Base-by-base conservation (phyloP, 2,113 vertebrate genomes). In the Tachycineta bicolor region DNA sequence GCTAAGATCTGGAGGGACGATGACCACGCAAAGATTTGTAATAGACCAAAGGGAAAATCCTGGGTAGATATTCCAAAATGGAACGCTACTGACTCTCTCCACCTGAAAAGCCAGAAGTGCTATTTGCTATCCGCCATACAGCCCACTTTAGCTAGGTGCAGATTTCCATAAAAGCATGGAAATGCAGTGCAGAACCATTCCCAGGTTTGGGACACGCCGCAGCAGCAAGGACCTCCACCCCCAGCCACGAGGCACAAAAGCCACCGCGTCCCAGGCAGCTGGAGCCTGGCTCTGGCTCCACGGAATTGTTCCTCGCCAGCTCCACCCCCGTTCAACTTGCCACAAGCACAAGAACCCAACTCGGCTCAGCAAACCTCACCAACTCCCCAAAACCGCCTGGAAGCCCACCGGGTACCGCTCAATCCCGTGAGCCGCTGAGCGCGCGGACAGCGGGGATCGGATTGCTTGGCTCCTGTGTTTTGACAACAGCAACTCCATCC, bases 191-290 rank as follows among this genome's bases (percentile, higher is more conserved):
- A 87, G 33, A 44, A 20, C 18, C 64, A 52, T 1, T 20, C 11
- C 21, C 43, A 47, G 20, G 21, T 17, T 26, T 1, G 4, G 77
- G 34, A 11, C 31, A 26, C 0, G 2, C 20, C 33, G 23, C 7
- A 19, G 68, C 60, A 78, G 43, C 56, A 67, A n/a, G 29, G 39
- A 74, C 2, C 21, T 34, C 39, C 44, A 20, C 11, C 26, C 34
- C 52, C 69, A 63, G 56, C 21, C 65, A 44, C 46, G 19, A 31
- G 12, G 9, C 43, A 43, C 5, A 20, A 17, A 87, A 23, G 2
- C 37, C 50, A 78, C 56, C 0, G 0, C 0, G 3, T 31, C 43
- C 76, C 59, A 9, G 2, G 4, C 6, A 50, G 12, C 2, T 17
- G 60, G 12, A 46, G 44, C 46, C 62, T 21, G 10, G 9, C 77